Percentiles rank a stretch among this genome's conserved stretches.
Evolutionary conservation across 1,140 invertebrate species (phyloP).

Genomic region (Drosophila dunni): DNA sequence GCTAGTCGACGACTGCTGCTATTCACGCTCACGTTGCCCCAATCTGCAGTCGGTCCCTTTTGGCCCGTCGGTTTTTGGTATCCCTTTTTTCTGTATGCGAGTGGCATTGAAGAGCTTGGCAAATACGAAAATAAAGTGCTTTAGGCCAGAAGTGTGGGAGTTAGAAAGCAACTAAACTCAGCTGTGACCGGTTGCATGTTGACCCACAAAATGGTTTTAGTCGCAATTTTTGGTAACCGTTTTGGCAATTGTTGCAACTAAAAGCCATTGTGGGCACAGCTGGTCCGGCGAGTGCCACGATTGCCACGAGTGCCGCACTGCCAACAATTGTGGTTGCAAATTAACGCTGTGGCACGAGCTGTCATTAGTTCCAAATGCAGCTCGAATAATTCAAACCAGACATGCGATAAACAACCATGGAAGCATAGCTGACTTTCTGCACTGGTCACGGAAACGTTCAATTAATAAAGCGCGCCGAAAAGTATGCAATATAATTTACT

Average conservation of each 20-base stretch:
- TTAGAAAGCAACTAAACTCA: slow-evolving; percentile 5
- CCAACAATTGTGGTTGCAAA: slow-evolving; percentile 26
- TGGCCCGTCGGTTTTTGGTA: slow-evolving; percentile 46
- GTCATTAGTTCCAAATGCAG: slow-evolving; percentile 15
- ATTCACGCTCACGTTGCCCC: slow-evolving; percentile 12
- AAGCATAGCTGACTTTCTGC: background rate
- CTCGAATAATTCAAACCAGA: background rate
- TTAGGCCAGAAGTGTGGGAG: background rate
- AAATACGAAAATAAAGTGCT: slow-evolving; percentile 61
- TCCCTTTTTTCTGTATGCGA: slow-evolving; percentile 45
- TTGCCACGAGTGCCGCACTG: slow-evolving; percentile 26
- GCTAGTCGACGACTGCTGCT: slow-evolving; percentile 32
- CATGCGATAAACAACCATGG: background rate
- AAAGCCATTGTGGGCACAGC: slow-evolving; percentile 4
- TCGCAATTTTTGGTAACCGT: slow-evolving; percentile 23
- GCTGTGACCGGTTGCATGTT: slow-evolving; percentile 29
- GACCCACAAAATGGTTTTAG: slow-evolving; percentile 32
- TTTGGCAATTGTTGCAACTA: slow-evolving; percentile 14
- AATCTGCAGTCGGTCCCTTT: background rate
- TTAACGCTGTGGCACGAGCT: slow-evolving; percentile 2
- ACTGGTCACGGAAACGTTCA: background rate
- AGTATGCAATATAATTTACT: background rate
- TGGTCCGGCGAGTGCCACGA: slow-evolving; percentile 16
- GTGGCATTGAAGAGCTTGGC: slow-evolving; percentile 67
- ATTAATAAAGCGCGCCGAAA: background rate